A percentile compares a stretch with the other conserved stretches of the same genome.
These are phyloP conservation scores for Probosciger aterrimus DNA, from an alignment of 2,113 vertebrate genomes.

Conservation along the genomic window DNA sequence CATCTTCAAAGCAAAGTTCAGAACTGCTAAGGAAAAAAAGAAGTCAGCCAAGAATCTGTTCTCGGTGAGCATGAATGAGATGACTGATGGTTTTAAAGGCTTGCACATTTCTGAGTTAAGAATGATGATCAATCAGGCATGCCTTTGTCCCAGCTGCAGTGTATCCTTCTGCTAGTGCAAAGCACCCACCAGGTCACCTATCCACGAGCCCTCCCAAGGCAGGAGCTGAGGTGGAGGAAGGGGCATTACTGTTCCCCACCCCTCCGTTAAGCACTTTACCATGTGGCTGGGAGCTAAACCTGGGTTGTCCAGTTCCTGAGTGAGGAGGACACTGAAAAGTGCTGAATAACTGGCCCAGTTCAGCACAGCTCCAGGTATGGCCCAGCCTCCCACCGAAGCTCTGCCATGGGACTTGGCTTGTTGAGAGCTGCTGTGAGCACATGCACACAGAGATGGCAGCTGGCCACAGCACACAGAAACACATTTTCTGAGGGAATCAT, in stretches of 20 bases:
- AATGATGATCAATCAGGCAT: background rate
- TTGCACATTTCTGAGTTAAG: background rate
- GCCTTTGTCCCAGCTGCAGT: background rate
- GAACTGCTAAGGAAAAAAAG: background rate
- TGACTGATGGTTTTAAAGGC: constrained; percentile 23
- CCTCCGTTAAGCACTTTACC: background rate
- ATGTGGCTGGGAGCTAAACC: background rate
- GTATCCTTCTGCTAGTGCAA: background rate
- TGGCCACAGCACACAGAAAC: background rate
- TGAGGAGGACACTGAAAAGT: background rate
- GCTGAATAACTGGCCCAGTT: background rate
- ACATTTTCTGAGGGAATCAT: background rate
- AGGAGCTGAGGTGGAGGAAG: background rate
- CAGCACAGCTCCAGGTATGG: background rate
- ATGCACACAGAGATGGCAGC: background rate
- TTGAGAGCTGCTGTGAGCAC: background rate
- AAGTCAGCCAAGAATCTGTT: constrained; percentile 44
- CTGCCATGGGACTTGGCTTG: background rate
- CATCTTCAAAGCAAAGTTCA: constrained; percentile 26
- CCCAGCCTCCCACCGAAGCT: background rate
- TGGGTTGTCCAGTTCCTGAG: background rate
- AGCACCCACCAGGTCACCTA: background rate
- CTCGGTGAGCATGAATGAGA: background rate
- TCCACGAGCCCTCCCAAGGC: background rate
- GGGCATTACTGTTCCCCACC: background rate